These are phyloP conservation scores for Talpa occidentalis DNA, from an alignment of 2,113 vertebrate genomes.

Conservation along the genomic window DNA sequence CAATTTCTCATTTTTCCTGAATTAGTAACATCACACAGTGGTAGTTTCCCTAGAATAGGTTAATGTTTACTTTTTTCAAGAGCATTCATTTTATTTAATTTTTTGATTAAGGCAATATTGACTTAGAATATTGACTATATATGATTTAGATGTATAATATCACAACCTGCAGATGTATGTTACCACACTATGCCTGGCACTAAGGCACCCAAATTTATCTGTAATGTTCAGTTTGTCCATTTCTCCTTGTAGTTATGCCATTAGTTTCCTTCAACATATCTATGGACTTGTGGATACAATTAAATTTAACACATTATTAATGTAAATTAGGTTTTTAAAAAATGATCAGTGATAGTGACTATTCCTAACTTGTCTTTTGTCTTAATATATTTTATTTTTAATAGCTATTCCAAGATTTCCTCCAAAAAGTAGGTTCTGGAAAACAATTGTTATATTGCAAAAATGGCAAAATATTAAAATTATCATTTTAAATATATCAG, in stretches of 20 bases:
- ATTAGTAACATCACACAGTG: neutral
- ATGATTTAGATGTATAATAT: too few relatives aligned
- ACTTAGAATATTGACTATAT: too few relatives aligned
- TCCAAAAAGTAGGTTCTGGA: neutral
- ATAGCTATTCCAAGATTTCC: neutral
- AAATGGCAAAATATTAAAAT: neutral
- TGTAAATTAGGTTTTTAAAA: neutral
- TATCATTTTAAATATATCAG: neutral
- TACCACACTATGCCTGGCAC: too few relatives aligned
- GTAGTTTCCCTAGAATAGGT: neutral
- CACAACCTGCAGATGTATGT: too few relatives aligned
- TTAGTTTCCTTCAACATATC: neutral
- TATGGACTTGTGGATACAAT: neutral
- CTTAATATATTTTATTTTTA: slow-evolving; percentile 6
- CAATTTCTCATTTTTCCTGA: neutral
- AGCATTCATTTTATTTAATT: too few relatives aligned
- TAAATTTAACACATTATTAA: neutral
- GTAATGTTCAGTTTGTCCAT: neutral
- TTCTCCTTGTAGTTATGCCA: neutral
- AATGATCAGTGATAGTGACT: neutral
- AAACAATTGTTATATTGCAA: neutral
- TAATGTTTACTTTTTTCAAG: too few relatives aligned
- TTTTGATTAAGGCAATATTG: too few relatives aligned
- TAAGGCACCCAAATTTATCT: too few relatives aligned
- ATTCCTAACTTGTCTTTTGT: slow-evolving; percentile 4